phyloP scores from a whole-genome alignment of 2,888 invertebrate genomes.

The Hirtodrosophila trivittata region DNA sequence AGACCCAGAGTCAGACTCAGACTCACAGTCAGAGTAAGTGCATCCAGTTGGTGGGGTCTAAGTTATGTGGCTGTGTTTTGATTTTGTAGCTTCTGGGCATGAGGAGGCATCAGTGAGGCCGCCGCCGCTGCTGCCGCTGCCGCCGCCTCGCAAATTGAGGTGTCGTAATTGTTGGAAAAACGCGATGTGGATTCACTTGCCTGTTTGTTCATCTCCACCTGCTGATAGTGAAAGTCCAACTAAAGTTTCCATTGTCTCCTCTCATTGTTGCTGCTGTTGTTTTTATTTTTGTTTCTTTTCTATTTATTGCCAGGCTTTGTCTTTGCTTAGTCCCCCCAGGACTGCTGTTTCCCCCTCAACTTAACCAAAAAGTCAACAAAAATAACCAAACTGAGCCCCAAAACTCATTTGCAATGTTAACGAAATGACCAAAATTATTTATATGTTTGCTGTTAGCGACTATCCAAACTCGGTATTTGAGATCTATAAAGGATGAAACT shows the following conservation, averaged over 20 bases:
- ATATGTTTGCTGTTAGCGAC: conserved; percentile 2
- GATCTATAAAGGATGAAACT: neutral
- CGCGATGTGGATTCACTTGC: conserved; percentile 42
- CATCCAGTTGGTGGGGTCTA: conserved; percentile 17
- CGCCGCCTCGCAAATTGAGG: conserved; percentile 62
- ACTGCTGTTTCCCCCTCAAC: conserved; percentile 14
- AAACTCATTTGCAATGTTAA: conserved; percentile 66
- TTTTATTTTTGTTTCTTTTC: conserved; percentile 11
- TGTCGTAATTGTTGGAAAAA: conserved; percentile 72
- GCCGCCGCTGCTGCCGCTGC: conserved; percentile 1
- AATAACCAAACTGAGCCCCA: conserved; percentile 6
- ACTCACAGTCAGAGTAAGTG: conserved; percentile 8
- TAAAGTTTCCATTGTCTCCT: conserved; percentile 51
- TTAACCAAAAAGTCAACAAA: conserved; percentile 4
- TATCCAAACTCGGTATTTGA: neutral
- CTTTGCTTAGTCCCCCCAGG: conserved; percentile 34
- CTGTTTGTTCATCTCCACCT: conserved; percentile 52
- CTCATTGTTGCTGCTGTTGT: conserved; percentile 13
- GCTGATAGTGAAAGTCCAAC: conserved; percentile 71
- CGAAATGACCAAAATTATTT: conserved; percentile 43
- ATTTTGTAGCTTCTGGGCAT: conserved; percentile 77
- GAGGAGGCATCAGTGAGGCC: conserved; percentile 4
- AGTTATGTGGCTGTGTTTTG: conserved; percentile 53
- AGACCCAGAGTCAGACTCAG: conserved; percentile 8
- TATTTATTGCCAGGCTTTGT: conserved; percentile 13